phyloP scores from a whole-genome alignment of 2,113 vertebrate genomes.

The Piprites chloris region DNA sequence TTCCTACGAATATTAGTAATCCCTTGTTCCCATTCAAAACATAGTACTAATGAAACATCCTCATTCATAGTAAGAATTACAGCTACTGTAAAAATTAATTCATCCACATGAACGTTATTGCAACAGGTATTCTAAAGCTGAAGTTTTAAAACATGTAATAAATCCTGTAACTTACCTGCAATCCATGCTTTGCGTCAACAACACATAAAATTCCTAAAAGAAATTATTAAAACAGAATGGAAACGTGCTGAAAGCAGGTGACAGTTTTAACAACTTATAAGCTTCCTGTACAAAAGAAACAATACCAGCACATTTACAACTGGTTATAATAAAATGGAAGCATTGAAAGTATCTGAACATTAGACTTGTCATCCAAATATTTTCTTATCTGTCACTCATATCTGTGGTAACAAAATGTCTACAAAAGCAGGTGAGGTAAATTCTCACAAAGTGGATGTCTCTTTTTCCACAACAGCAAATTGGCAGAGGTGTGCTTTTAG shows the following conservation, averaged over 20 bases:
- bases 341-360: not conserved
- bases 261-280: not conserved
- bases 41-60: not conserved
- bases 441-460: accelerated
- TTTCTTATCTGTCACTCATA: not conserved
- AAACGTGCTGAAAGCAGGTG: not conserved
- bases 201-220: constrained; percentile 89
- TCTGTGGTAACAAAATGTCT: not conserved
- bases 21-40: not conserved
- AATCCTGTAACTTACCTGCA: constrained; percentile 78
- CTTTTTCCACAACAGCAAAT: not conserved
- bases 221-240: not conserved
- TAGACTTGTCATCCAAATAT: not conserved
- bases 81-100: not conserved
- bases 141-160: not conserved
- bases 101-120: not conserved
- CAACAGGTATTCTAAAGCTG: not conserved
- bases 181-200: constrained; percentile 91
- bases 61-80: not conserved
- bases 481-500: not conserved
- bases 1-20: not conserved
- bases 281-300: not conserved
- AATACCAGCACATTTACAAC: not conserved
- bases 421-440: not conserved
- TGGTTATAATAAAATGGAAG: not conserved